phyloP scores from a whole-genome alignment of 2,888 invertebrate species.

The Tortricodes alternella region DNA sequence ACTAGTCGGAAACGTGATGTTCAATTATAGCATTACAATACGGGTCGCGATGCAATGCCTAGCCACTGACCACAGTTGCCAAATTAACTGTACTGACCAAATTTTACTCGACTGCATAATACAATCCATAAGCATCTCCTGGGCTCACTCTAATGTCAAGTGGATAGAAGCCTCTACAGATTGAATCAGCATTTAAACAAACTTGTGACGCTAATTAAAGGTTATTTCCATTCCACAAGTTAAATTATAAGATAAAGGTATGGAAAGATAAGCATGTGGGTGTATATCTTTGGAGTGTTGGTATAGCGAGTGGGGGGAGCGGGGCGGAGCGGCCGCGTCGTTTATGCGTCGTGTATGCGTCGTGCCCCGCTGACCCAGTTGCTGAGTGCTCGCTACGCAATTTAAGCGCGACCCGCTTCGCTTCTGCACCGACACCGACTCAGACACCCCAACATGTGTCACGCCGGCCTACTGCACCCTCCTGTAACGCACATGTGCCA shows the following conservation, averaged over 20 bases:
- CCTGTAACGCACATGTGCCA: slow-evolving; percentile 33
- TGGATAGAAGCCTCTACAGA: not conserved
- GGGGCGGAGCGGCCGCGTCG: slow-evolving; percentile 45
- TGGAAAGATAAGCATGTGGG: slow-evolving; percentile 35
- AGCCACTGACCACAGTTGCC: slow-evolving; percentile 42
- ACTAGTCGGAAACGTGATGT: slow-evolving; percentile 70
- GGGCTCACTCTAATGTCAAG: not conserved
- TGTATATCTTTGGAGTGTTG: slow-evolving; percentile 38
- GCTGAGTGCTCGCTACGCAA: slow-evolving; percentile 73
- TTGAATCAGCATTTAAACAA: not conserved
- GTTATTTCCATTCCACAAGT: slow-evolving; percentile 28
- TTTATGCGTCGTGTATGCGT: slow-evolving; percentile 53
- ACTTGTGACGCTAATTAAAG: slow-evolving; percentile 11
- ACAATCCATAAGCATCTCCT: too few species aligned
- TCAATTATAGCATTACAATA: slow-evolving; percentile 64
- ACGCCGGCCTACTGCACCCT: slow-evolving; percentile 15
- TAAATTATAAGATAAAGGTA: slow-evolving; percentile 40
- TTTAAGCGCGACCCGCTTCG: slow-evolving; percentile 72
- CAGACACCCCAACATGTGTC: slow-evolving; percentile 22
- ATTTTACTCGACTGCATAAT: too few species aligned
- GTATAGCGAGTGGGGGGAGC: slow-evolving; percentile 29
- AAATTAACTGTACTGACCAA: slow-evolving; percentile 44
- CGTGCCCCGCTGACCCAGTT: slow-evolving; percentile 79
- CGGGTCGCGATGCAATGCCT: slow-evolving; percentile 43
- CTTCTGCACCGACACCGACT: slow-evolving; percentile 31